Percentiles rank a stretch among this genome's conserved stretches.
These are phyloP conservation scores for Channa maculata DNA, from an alignment of 2,113 vertebrate genomes.

Conservation along the genomic window DNA sequence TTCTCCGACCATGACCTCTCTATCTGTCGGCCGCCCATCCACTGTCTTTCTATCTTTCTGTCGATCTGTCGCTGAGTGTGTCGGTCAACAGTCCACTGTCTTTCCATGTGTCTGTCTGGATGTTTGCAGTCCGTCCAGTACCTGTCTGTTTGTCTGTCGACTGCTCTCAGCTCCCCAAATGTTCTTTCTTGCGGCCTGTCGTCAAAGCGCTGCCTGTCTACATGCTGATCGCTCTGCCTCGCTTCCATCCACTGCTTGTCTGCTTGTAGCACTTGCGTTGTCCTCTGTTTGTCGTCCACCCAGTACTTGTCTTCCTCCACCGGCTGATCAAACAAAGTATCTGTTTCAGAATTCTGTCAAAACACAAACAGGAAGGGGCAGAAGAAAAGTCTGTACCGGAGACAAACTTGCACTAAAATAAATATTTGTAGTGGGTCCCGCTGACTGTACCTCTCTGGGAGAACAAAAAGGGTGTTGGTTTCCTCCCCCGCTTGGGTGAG, in stretches of 20 bases:
- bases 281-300: slow-evolving; percentile 69
- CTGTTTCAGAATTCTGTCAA: slow-evolving; percentile 70
- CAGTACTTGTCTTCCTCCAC: slow-evolving; percentile 68
- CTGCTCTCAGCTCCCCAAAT: slow-evolving; percentile 43
- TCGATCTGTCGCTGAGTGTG: slow-evolving; percentile 81
- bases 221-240: slow-evolving; percentile 47
- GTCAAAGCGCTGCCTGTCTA: slow-evolving; percentile 64
- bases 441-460: slow-evolving; percentile 72
- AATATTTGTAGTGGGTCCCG: background rate
- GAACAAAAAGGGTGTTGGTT: slow-evolving; percentile 73
- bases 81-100: slow-evolving; percentile 78
- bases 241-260: slow-evolving; percentile 59
- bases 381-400: background rate
- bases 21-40: slow-evolving; percentile 74
- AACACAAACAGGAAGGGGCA: slow-evolving; percentile 12
- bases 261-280: slow-evolving; percentile 53
- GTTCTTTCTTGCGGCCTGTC: slow-evolving; percentile 63
- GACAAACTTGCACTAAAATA: background rate
- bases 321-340: slow-evolving; percentile 68
- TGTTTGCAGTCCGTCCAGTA: slow-evolving; percentile 67
- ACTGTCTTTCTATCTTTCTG: slow-evolving; percentile 80
- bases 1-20: slow-evolving; percentile 78
- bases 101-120: slow-evolving; percentile 66
- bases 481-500: slow-evolving; percentile 75
- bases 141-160: slow-evolving; percentile 62